Evolutionary conservation across 2,113 vertebrate species (phyloP), one percentile per base, ranked within the genome.

Genomic region (Phylloscopus whistleri): DNA sequence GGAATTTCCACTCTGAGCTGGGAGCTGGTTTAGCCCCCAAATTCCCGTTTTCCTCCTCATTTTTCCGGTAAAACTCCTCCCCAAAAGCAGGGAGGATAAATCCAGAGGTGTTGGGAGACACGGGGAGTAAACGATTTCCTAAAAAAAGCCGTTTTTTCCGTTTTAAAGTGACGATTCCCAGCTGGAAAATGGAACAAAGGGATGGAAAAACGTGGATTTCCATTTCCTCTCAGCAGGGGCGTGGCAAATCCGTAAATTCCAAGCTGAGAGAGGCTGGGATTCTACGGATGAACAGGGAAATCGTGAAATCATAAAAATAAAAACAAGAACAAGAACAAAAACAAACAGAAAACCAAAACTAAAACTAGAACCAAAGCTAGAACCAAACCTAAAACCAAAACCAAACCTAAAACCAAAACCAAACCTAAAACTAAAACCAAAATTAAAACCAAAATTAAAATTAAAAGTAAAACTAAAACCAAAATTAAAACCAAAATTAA

Each of bases 131-230:
- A 55, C 0, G 1, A 77, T 5, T 5, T n/a, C 39, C 52, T 17
- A 11, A 46, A 76, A 79, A 80, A 35, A 72, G 4, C 18, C 1
- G 21, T n/a, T 22, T 22, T 93, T 92, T 41, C 53, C 23, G 6
- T 63, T 55, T 22, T 22, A 56, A 86, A 90, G 69, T 39, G 3
- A 26, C 22, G 53, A 14, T 33, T 30, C 30, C 23, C 0, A 0
- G 49, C 24, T 66, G 59, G 69, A 86, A 74, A 53, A 23, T 1
- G 5, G 3, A 2, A 14, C 9, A 68, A 56, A 0, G 0, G 4
- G 18, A 5, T 5, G 30, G 73, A 60, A 92, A 68, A 3, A 2
- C 0, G 0, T 19, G 64, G 41, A 16, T 27, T 91, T 84, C 1
- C 24, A 12, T 49, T 62, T 33, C 9, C 2, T 15, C 52, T 44